phyloP scores from a whole-genome alignment of 1,140 invertebrate species.

The Eriosoma lanigerum region DNA sequence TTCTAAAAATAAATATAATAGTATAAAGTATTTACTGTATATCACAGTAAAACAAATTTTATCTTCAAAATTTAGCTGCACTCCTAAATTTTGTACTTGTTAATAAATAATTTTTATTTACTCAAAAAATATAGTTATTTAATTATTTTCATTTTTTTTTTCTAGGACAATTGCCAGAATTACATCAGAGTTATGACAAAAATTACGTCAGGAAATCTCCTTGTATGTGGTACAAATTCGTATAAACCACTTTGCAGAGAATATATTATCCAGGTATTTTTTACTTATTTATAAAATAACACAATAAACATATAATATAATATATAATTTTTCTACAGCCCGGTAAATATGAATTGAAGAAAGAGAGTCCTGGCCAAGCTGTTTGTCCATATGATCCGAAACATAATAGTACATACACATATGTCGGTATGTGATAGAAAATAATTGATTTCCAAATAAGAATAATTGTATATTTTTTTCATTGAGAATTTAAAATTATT shows the following conservation, averaged over 20 bases:
- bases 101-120: too few species aligned
- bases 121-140: too few species aligned
- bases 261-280: constrained; percentile 65
- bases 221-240: constrained; percentile 95
- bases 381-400: constrained; percentile 89
- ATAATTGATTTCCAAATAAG: not conserved
- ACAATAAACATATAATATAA: too few species aligned
- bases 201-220: constrained; percentile 70
- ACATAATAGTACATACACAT: constrained; percentile 89
- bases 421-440: constrained; percentile 60
- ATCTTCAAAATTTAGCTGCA: too few species aligned
- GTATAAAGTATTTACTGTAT: too few species aligned
- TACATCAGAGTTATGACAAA: constrained; percentile 86
- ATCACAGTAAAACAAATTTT: too few species aligned
- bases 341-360: constrained; percentile 57
- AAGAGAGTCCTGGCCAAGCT: constrained; percentile 79
- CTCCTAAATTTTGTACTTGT: too few species aligned
- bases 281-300: not conserved
- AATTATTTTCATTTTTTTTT: constrained; percentile 52
- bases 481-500: too few species aligned
- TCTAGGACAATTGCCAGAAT: constrained; percentile 87
- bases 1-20: too few species aligned
- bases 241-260: constrained; percentile 90
- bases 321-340: constrained; percentile 55
- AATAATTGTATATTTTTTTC: not conserved